Percentiles rank a stretch among this genome's conserved stretches.
These are phyloP conservation scores for Solea senegalensis DNA, from an alignment of 2,113 vertebrate genomes.

Conservation along the genomic window DNA sequence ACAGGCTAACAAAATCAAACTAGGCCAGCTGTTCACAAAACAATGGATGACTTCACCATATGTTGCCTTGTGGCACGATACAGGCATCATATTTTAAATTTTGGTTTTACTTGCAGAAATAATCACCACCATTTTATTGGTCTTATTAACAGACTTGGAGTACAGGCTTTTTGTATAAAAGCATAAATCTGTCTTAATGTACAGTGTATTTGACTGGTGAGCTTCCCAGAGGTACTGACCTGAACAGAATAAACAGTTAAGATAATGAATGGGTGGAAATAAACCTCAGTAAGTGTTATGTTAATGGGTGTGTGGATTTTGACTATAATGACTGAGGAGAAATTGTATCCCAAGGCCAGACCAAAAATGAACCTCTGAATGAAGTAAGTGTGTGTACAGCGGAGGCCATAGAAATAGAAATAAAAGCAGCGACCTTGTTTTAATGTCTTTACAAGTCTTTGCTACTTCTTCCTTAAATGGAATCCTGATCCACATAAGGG, in stretches of 20 bases:
- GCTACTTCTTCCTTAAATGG: background rate
- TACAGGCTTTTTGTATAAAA: background rate
- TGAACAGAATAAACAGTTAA: background rate
- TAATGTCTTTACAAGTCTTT: too few species aligned
- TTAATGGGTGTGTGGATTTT: background rate
- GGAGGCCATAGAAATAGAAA: background rate
- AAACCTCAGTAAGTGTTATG: background rate
- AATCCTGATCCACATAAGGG: background rate
- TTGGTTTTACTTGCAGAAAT: background rate
- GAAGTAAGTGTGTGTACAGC: background rate
- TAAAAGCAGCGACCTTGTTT: background rate
- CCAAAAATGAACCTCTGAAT: background rate
- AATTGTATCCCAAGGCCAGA: constrained; percentile 8
- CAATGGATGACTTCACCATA: background rate
- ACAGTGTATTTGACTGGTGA: background rate
- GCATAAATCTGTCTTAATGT: background rate
- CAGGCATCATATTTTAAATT: too few species aligned
- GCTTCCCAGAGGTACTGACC: background rate
- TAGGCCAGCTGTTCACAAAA: background rate
- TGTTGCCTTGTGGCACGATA: background rate
- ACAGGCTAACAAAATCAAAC: too few species aligned
- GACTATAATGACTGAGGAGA: constrained; percentile 2
- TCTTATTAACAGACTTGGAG: background rate
- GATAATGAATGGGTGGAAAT: background rate
- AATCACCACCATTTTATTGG: background rate